Conservation (phyloP, 2,113 vertebrate genomes). For the Procapra przewalskii region DNA sequence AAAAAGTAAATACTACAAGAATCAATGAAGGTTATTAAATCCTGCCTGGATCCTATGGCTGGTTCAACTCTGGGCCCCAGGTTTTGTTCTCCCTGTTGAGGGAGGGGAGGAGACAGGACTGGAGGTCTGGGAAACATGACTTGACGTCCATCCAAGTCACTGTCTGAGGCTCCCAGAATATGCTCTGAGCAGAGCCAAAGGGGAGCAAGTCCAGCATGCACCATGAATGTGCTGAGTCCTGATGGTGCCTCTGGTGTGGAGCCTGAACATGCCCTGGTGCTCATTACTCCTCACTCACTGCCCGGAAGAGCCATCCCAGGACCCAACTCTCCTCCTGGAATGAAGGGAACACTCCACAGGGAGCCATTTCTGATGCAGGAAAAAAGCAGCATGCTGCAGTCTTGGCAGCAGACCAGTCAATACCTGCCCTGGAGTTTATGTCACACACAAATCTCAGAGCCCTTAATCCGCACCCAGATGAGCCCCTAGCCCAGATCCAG, state of each 20-base stretch:
- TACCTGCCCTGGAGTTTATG: background rate
- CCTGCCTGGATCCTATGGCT: background rate
- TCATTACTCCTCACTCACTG: background rate
- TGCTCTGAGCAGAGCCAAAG: background rate
- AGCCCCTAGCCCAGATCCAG: background rate
- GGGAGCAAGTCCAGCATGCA: fast-evolving
- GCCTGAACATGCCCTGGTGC: background rate
- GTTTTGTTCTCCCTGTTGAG: background rate
- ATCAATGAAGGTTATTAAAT: background rate
- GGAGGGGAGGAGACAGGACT: background rate
- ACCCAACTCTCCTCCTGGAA: background rate
- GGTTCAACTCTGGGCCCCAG: background rate
- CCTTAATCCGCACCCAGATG: background rate
- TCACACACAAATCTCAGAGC: background rate
- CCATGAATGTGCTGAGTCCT: background rate
- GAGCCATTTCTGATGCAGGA: background rate
- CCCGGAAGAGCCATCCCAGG: background rate
- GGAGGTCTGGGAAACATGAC: background rate
- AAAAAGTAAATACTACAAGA: background rate
- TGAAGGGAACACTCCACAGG: background rate
- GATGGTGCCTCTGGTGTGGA: fast-evolving
- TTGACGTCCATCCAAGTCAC: fast-evolving
- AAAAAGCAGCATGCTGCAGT: background rate
- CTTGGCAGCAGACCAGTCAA: background rate
- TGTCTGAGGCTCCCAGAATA: background rate